These are phyloP conservation scores for Cirrhinus molitorella DNA, from an alignment of 2,797 vertebrate species.

Conservation along the genomic window DNA sequence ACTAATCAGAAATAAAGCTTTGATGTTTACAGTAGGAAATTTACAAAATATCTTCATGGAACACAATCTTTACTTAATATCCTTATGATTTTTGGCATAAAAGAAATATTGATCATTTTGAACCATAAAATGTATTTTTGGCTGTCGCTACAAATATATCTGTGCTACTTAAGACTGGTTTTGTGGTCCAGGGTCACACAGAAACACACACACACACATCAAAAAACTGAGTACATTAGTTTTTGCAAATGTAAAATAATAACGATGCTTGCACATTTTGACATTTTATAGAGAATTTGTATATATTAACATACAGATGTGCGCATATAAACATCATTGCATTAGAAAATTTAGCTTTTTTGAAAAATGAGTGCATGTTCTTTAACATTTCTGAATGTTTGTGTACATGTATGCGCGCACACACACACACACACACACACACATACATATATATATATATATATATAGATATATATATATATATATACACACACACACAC, in stretches of 20 bases:
- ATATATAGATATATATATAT: background rate
- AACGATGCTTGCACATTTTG: background rate
- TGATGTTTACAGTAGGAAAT: no score
- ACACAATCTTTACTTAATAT: no score
- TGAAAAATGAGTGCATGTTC: background rate
- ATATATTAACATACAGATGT: background rate
- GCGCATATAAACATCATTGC: background rate
- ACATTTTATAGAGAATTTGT: background rate
- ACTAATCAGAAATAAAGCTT: no score
- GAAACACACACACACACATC: no score
- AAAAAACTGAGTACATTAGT: background rate
- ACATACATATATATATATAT: background rate
- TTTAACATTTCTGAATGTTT: background rate
- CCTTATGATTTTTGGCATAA: no score
- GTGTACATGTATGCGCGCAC: background rate
- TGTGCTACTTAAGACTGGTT: no score
- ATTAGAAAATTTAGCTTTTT: background rate
- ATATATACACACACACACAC: background rate
- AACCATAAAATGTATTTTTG: no score
- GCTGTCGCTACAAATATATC: no score
- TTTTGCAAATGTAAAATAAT: background rate
- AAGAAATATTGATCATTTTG: no score
- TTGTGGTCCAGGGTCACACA: no score
- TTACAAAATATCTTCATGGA: no score
- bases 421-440: no score